Evolutionary conservation across 2,888 invertebrate species (phyloP).

Genomic region (Morpho achilles): DNA sequence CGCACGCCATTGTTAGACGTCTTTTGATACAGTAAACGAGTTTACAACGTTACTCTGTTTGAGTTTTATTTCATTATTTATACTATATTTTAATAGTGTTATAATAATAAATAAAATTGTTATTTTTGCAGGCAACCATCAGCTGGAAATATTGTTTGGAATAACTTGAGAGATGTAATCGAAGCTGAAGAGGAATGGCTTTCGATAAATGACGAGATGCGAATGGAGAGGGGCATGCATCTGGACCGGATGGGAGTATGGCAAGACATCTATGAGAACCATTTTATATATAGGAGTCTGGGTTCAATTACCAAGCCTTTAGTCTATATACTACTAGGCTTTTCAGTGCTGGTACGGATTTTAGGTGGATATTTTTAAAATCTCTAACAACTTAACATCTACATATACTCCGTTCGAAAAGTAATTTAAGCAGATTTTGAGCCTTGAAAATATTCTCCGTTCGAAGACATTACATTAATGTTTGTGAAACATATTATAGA

Average conservation of each 20-base stretch:
- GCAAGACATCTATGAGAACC: constrained; percentile 50
- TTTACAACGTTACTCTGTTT: no score
- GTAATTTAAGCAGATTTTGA: no score
- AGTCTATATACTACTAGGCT: constrained; percentile 14
- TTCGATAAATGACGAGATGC: constrained; percentile 37
- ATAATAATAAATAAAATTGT: not conserved
- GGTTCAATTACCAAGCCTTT: constrained; percentile 19
- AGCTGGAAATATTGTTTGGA: constrained; percentile 40
- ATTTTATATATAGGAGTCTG: constrained; percentile 48
- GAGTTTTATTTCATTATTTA: no score
- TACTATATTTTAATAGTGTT: no score
- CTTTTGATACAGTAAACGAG: no score
- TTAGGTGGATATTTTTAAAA: not conserved
- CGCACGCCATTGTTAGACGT: no score
- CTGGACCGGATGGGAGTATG: constrained; percentile 46
- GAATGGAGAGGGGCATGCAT: constrained; percentile 40
- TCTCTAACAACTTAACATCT: no score
- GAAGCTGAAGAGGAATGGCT: constrained; percentile 46
- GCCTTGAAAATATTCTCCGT: no score
- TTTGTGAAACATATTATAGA: no score
- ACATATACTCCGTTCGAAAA: no score
- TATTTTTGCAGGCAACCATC: constrained; percentile 44
- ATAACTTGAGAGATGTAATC: constrained; percentile 31
- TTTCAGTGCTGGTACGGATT: not conserved
- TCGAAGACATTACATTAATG: no score